Evolutionary conservation across 1,140 invertebrate species (phyloP).

Genomic region (Heliconius melpomene): DNA sequence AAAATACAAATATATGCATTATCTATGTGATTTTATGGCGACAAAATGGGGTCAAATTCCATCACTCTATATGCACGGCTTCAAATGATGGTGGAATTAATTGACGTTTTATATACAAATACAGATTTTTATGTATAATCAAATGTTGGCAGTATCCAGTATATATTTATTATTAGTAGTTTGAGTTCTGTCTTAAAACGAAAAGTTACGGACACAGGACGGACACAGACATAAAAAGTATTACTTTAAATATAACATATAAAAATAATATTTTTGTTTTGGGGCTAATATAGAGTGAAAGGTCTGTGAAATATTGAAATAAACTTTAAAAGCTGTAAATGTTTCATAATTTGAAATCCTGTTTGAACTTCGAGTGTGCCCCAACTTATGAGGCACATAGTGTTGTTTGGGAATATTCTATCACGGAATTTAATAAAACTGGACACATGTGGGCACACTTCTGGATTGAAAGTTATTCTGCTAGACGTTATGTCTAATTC

Average conservation of each 20-base stretch:
- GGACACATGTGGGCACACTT: constrained; percentile 25
- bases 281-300: background rate
- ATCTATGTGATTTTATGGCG: background rate
- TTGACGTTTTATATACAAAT: no score
- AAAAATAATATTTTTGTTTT: background rate
- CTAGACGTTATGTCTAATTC: background rate
- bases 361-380: constrained; percentile 33
- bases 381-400: constrained; percentile 30
- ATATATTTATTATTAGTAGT: no score
- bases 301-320: background rate
- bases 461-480: constrained; percentile 7
- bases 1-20: background rate
- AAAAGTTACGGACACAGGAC: background rate
- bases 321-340: background rate
- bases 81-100: no score
- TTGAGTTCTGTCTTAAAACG: no score
- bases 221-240: background rate
- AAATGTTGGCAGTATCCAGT: no score
- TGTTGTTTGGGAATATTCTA: constrained; percentile 33
- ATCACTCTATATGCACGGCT: no score
- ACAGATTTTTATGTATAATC: no score
- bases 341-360: constrained; percentile 33
- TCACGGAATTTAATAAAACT: constrained; percentile 30
- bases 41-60: no score
- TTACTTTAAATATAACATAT: background rate